Evolutionary conservation across 2,113 vertebrate genomes (phyloP).

Genomic region (Chamaea fasciata): DNA sequence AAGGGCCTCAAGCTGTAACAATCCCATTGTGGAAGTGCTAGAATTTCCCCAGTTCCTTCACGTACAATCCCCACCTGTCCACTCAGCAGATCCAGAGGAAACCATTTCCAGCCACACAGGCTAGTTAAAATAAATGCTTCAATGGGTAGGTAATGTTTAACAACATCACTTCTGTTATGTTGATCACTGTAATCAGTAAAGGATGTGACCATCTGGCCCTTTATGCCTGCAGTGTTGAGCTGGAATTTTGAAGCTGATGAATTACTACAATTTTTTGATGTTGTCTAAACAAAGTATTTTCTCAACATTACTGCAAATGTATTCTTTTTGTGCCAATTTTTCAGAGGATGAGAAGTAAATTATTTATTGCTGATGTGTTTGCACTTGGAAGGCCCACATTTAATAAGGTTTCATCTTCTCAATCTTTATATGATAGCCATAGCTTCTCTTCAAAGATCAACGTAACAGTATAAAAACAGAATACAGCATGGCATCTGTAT

Average conservation of each 20-base stretch:
- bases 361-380: background rate
- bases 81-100: background rate
- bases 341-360: background rate
- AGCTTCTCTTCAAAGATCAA: background rate
- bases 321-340: background rate
- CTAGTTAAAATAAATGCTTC: background rate
- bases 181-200: background rate
- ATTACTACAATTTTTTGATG: background rate
- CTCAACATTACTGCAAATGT: background rate
- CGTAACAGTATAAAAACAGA: background rate
- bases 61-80: background rate
- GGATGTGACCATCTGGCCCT: background rate
- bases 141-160: conserved; percentile 12
- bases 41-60: background rate
- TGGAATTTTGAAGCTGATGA: background rate
- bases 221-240: background rate
- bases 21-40: background rate
- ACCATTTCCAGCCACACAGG: background rate
- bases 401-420: background rate
- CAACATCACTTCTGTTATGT: background rate
- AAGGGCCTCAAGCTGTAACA: background rate
- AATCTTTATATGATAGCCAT: background rate
- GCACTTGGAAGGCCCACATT: background rate
- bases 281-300: background rate
- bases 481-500: background rate